Conservation (phyloP, 2,113 vertebrate genomes). For the Macaca mulatta region DNA sequence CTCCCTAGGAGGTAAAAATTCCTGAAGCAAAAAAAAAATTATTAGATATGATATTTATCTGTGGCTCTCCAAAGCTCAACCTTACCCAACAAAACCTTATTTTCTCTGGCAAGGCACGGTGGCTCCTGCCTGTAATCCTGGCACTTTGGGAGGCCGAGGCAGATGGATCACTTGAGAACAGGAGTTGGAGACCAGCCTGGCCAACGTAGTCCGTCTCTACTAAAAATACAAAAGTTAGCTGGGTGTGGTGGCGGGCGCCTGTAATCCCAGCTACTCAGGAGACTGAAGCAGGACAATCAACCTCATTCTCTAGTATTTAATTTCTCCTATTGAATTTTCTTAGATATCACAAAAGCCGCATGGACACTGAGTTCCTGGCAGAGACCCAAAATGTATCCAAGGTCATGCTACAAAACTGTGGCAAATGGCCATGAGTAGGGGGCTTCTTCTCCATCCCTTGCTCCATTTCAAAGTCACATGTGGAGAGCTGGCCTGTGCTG, state of each 20-base stretch:
- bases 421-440: not conserved
- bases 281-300: not conserved
- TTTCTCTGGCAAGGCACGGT: no score
- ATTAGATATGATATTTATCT: no score
- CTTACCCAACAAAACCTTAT: not conserved
- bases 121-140: no score
- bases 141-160: no score
- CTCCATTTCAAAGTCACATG: not conserved
- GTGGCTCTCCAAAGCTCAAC: not conserved
- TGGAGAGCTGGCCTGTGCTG: rapidly evolving
- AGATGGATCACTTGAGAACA: no score
- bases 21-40: not conserved
- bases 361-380: not conserved
- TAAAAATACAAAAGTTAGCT: no score
- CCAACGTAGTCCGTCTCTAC: no score
- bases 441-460: not conserved
- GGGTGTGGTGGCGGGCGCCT: no score
- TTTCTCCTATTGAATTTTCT: not conserved
- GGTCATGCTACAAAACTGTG: not conserved
- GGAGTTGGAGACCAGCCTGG: no score
- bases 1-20: not conserved
- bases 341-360: not conserved
- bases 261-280: no score
- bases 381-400: not conserved
- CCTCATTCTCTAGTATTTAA: not conserved